phyloP scores from a whole-genome alignment of 2,888 invertebrate genomes.

The Anticlea derivata region DNA sequence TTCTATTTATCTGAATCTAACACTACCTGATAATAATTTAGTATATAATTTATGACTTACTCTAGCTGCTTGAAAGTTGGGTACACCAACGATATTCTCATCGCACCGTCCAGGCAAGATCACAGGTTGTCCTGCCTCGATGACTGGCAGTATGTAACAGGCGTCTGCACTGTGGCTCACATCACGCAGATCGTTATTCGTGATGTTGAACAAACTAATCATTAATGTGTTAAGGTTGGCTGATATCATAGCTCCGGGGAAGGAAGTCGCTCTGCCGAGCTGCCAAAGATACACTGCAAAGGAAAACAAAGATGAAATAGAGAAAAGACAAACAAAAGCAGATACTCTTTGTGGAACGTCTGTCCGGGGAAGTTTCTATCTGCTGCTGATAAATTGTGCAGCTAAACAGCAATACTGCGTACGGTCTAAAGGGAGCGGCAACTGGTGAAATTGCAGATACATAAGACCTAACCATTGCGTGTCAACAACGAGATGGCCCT shows the following conservation, averaged over 20 bases:
- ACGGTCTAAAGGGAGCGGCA: too few relatives aligned
- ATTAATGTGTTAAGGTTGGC: slow-evolving; percentile 47
- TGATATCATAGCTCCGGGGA: slow-evolving; percentile 39
- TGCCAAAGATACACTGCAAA: slow-evolving; percentile 71
- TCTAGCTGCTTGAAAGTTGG: slow-evolving; percentile 48
- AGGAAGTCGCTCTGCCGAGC: slow-evolving; percentile 43
- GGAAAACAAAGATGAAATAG: neutral
- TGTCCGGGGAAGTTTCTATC: too few relatives aligned
- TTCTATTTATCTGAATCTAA: too few relatives aligned
- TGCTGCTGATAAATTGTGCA: too few relatives aligned
- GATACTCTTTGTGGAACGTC: too few relatives aligned
- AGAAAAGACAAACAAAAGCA: too few relatives aligned
- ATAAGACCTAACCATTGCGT: too few relatives aligned
- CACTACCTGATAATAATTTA: too few relatives aligned
- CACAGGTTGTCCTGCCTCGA: slow-evolving; percentile 53
- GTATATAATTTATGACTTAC: slow-evolving; percentile 51
- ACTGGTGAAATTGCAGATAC: too few relatives aligned
- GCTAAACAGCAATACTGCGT: too few relatives aligned
- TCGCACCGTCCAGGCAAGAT: slow-evolving; percentile 64
- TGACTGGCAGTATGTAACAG: slow-evolving; percentile 57
- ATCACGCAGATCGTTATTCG: slow-evolving; percentile 35
- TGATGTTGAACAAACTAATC: slow-evolving; percentile 40
- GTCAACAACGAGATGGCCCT: too few relatives aligned
- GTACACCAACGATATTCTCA: slow-evolving; percentile 48
- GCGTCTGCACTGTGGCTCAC: slow-evolving; percentile 52